Percentiles rank a stretch among this genome's conserved stretches.
phyloP scores from a whole-genome alignment of 2,113 vertebrate genomes.

The Amblyornis subalaris region DNA sequence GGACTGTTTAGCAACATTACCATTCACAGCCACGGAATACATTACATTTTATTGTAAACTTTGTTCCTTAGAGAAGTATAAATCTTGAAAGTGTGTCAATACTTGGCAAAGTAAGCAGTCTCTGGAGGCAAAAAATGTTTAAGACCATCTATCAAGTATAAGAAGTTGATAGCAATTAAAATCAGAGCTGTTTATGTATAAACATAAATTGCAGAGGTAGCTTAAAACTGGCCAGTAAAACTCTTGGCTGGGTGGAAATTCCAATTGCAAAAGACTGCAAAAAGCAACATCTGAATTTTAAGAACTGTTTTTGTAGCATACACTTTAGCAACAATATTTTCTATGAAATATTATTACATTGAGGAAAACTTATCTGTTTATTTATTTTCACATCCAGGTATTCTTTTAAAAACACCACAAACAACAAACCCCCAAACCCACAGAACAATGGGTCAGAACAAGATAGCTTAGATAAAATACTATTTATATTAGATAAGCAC shows the following conservation, averaged over 20 bases:
- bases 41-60: slow-evolving; percentile 76
- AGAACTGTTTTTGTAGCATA: background rate
- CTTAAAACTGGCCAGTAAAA: slow-evolving; percentile 51
- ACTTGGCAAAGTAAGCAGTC: slow-evolving; percentile 70
- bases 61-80: slow-evolving; percentile 66
- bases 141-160: slow-evolving; percentile 60
- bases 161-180: slow-evolving; percentile 67
- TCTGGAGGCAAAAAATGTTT: slow-evolving; percentile 67
- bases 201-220: slow-evolving; percentile 54
- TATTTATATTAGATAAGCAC: background rate
- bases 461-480: background rate
- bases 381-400: background rate
- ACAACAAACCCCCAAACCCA: background rate
- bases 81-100: slow-evolving; percentile 72
- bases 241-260: slow-evolving; percentile 16
- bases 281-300: slow-evolving; percentile 48
- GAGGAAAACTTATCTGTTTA: background rate
- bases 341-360: background rate
- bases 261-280: background rate
- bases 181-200: slow-evolving; percentile 60
- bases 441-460: background rate
- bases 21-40: slow-evolving; percentile 76
- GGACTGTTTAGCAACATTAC: slow-evolving; percentile 64
- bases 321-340: background rate
- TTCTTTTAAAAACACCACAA: background rate